phyloP scores from a whole-genome alignment of 2,888 invertebrate genomes.

The Antheraea assamensis region DNA sequence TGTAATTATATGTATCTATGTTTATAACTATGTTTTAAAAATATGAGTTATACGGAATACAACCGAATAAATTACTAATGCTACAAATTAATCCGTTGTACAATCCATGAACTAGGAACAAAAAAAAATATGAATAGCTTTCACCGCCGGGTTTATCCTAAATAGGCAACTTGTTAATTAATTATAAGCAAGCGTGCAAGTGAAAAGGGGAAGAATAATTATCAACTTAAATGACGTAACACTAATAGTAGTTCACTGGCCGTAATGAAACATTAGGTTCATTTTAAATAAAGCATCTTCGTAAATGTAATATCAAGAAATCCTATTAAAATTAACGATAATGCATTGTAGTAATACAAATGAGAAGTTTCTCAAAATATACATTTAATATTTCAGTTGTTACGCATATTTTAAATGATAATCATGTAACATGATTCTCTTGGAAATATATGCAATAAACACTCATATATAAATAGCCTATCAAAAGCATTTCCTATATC shows the following conservation, averaged over 20 bases:
- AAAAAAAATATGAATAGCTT: not conserved
- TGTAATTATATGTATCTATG: too few species aligned
- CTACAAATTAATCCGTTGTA: not conserved
- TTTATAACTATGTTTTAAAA: too few species aligned
- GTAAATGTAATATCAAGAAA: not conserved
- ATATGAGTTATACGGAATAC: too few species aligned
- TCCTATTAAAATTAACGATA: not conserved
- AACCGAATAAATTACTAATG: not conserved
- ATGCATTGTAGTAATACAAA: not conserved
- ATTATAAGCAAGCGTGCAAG: slow-evolving; percentile 21
- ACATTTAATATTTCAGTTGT: not conserved
- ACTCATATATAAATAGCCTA: not conserved
- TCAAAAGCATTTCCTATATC: not conserved
- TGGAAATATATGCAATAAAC: not conserved
- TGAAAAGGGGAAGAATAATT: slow-evolving; percentile 32
- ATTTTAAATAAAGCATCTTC: not conserved
- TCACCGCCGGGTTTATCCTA: not conserved
- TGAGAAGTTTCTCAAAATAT: not conserved
- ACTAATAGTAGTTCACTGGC: slow-evolving; percentile 25
- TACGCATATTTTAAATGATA: not conserved
- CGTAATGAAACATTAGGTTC: not conserved
- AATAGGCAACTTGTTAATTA: slow-evolving; percentile 12
- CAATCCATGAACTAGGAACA: not conserved
- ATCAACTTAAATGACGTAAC: slow-evolving; percentile 27
- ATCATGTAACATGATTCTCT: not conserved